A percentile compares a stretch with the other conserved stretches of the same genome.
These are phyloP conservation scores for Cordylochernes scorpioides DNA, from an alignment of 2,888 invertebrate species.

Conservation along the genomic window DNA sequence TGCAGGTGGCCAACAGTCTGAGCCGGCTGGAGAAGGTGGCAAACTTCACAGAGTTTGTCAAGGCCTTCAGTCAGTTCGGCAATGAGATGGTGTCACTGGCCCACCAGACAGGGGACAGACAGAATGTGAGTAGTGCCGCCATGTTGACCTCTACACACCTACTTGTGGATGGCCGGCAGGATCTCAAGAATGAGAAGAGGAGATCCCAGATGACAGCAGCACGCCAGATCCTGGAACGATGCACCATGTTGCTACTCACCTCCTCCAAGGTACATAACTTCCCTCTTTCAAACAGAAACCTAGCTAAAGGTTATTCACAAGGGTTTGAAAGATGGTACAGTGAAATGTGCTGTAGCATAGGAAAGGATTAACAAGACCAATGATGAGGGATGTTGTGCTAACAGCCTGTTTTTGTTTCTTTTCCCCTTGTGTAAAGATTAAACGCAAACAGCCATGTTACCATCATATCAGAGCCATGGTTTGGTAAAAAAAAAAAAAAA, in stretches of 20 bases:
- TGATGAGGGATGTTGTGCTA: no score
- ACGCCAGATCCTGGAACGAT: slow-evolving; percentile 71
- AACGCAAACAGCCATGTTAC: no score
- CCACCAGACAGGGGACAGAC: slow-evolving; percentile 53
- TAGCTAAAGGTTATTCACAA: no score
- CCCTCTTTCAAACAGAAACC: slow-evolving; percentile 1
- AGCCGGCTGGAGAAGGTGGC: slow-evolving; percentile 26
- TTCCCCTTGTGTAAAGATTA: no score
- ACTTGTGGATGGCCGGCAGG: slow-evolving; percentile 18
- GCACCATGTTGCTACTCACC: slow-evolving; percentile 83
- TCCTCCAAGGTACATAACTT: slow-evolving; percentile 51
- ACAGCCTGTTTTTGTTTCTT: no score
- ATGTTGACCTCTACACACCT: background rate
- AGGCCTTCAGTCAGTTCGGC: slow-evolving; percentile 93
- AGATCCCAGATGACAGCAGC: slow-evolving; percentile 90
- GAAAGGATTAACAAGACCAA: no score
- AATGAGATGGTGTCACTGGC: slow-evolving; percentile 96
- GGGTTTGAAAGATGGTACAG: no score
- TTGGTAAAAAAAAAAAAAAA: no score
- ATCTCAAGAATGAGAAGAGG: slow-evolving; percentile 52
- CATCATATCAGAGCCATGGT: no score
- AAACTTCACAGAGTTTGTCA: slow-evolving; percentile 67
- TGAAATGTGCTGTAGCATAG: no score
- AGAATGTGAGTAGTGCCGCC: slow-evolving; percentile 32
- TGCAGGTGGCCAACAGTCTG: slow-evolving; percentile 13